Evolutionary conservation across 2,888 invertebrate species (phyloP), one percentile per base, ranked within the genome.

Genomic region (Agriotes lineatus): DNA sequence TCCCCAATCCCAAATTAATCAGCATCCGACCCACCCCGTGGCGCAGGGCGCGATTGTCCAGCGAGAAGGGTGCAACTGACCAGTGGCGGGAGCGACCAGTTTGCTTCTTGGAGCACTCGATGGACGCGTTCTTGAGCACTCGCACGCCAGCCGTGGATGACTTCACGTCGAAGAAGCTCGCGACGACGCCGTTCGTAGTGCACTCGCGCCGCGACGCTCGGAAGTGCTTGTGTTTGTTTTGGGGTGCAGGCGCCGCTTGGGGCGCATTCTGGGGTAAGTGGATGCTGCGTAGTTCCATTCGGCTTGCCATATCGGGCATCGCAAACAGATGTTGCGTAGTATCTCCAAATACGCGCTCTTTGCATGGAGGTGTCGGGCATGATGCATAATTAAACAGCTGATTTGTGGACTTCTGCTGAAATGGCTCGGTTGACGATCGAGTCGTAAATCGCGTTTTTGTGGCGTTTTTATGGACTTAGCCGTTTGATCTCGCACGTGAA

Each of bases 131-230:
- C 67, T 70, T 70, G 74, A 73, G 67, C 79, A 79, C 78, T 79
- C 78, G 78, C 77, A 76, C 76, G 73, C 75, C 74, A 77, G 74
- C 78, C 79, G 79, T 75, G 74, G 77, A 78, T 76, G 77, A 76
- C 75, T 77, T 48, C n/a, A n/a, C n/a, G n/a, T n/a, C n/a, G n/a
- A n/a, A n/a, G n/a, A n/a, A n/a, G n/a, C n/a, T n/a, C n/a, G n/a
- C n/a, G n/a, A n/a, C n/a, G n/a, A n/a, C n/a, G n/a, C n/a, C n/a
- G n/a, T n/a, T n/a, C n/a, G n/a, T n/a, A n/a, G n/a, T n/a, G n/a
- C n/a, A n/a, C n/a, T n/a, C n/a, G n/a, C n/a, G n/a, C n/a, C n/a
- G n/a, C n/a, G n/a, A n/a, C n/a, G n/a, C n/a, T n/a, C n/a, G n/a
- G n/a, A n/a, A n/a, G n/a, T n/a, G n/a, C n/a, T n/a, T n/a, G 14